A percentile compares a stretch with the other conserved stretches of the same genome.
These are phyloP conservation scores for Sclerurus mexicanus DNA, from an alignment of 2,113 vertebrate species.

Conservation along the genomic window DNA sequence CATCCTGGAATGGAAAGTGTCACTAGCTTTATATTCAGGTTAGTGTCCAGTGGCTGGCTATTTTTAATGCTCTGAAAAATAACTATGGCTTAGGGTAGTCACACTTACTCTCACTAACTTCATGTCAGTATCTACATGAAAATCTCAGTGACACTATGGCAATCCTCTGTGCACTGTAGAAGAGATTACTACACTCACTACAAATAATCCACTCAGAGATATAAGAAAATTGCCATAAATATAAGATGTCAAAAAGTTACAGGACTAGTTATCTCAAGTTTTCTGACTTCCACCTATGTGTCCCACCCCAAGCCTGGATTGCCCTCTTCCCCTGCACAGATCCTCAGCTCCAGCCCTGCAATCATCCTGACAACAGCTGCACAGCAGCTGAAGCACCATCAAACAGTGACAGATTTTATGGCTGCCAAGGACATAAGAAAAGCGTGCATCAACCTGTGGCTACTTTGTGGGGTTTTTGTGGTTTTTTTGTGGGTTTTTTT, in stretches of 20 bases:
- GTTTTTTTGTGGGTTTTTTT: not conserved
- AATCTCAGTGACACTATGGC: not conserved
- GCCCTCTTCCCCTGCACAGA: not conserved
- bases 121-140: not conserved
- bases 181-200: not conserved
- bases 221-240: not conserved
- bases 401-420: not conserved
- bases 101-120: not conserved
- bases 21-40: not conserved
- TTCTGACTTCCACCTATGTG: not conserved
- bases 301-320: not conserved
- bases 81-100: not conserved
- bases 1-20: not conserved
- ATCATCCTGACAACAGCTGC: not conserved
- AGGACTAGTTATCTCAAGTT: not conserved
- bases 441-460: accelerated
- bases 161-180: not conserved
- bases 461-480: not conserved
- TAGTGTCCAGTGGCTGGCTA: not conserved
- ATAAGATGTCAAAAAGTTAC: not conserved
- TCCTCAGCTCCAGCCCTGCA: not conserved
- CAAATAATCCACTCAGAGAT: not conserved
- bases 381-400: not conserved
- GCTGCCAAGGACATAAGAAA: not conserved
- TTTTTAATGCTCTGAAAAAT: not conserved